phyloP scores from a whole-genome alignment of 2,797 vertebrate species.

The Anniella stebbinsi region DNA sequence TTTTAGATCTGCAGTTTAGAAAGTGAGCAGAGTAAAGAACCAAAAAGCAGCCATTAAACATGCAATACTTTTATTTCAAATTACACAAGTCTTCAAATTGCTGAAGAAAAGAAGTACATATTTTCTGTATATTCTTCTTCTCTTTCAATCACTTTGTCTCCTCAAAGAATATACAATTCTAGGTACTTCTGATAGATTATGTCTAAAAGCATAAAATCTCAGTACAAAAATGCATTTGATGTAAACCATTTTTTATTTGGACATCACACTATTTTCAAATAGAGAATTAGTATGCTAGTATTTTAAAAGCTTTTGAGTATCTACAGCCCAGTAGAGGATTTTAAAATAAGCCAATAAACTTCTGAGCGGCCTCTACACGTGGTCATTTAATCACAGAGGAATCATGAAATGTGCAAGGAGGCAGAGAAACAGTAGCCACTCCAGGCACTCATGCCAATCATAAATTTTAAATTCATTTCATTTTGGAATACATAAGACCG shows the following conservation, averaged over 20 bases:
- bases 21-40: background rate
- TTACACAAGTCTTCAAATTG: background rate
- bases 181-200: background rate
- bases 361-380: background rate
- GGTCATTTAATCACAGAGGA: constrained; percentile 11
- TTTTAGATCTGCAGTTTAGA: background rate
- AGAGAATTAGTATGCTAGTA: constrained; percentile 11
- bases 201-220: background rate
- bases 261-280: constrained; percentile 8
- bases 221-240: background rate
- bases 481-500: background rate
- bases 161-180: background rate
- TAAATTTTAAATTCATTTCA: background rate
- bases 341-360: constrained; percentile 32
- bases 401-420: background rate
- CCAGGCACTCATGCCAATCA: background rate
- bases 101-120: background rate
- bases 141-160: background rate
- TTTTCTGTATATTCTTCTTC: constrained; percentile 3
- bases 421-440: background rate
- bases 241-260: background rate
- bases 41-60: background rate
- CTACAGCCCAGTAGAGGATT: background rate
- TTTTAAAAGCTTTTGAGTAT: constrained; percentile 7
- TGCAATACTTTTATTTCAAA: background rate